A percentile compares a stretch with the other conserved stretches of the same genome.
Conservation (phyloP, 64 coral and sea anemone species). For the Astreopora myriophthalma region DNA sequence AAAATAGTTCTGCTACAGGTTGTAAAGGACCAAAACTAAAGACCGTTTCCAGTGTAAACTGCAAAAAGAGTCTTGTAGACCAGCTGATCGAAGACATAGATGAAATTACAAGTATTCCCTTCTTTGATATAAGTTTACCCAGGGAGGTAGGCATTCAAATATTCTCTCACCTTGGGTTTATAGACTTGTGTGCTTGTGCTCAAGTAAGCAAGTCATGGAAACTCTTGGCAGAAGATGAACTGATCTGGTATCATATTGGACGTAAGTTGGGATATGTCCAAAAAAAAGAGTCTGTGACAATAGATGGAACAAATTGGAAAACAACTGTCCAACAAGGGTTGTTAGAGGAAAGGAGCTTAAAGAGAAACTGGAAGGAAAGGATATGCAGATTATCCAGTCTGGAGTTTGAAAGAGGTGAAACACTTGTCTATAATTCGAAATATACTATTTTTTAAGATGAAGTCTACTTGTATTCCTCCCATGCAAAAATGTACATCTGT, state of each 20-base stretch:
- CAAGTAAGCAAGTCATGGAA: slow-evolving; percentile 84
- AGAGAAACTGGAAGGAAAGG: slow-evolving; percentile 93
- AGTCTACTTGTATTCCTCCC: background rate
- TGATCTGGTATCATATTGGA: slow-evolving; percentile 77
- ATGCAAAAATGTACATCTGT: too few species aligned
- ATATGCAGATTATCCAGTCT: slow-evolving; percentile 72
- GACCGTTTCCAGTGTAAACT: background rate
- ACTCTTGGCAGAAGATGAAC: slow-evolving; percentile 86
- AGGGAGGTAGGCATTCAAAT: slow-evolving; percentile 89
- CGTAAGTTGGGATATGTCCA: slow-evolving; percentile 60
- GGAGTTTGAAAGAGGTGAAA: slow-evolving; percentile 94
- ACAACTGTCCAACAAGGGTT: slow-evolving; percentile 43
- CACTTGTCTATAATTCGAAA: background rate
- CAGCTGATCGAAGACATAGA: slow-evolving; percentile 92
- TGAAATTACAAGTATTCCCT: slow-evolving; percentile 86
- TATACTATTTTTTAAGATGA: background rate
- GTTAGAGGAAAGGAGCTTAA: slow-evolving; percentile 59
- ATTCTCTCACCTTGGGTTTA: slow-evolving; percentile 63
- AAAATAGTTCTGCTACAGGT: background rate
- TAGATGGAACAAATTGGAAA: slow-evolving; percentile 80
- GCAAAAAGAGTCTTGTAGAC: slow-evolving; percentile 71
- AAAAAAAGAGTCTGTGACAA: background rate
- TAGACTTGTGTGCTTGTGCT: slow-evolving; percentile 86
- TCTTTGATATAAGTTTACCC: slow-evolving; percentile 92
- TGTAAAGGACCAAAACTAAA: background rate